Evolutionary conservation across 2,113 vertebrate species (phyloP).

Genomic region (Elachura formosa): DNA sequence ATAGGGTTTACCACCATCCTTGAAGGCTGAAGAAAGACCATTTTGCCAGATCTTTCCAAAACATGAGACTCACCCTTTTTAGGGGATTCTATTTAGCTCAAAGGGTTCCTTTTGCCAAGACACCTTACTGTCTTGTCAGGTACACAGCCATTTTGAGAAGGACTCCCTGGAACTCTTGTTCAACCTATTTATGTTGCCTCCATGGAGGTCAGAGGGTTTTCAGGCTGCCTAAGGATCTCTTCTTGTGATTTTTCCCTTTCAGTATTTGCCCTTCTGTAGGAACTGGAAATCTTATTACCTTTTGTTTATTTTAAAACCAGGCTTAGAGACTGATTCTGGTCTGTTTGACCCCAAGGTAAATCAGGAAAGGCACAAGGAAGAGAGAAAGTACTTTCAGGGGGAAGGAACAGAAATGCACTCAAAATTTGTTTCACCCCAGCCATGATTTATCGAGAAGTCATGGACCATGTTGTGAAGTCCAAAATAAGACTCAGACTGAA

Average conservation of each 20-base stretch:
- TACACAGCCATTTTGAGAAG: not conserved
- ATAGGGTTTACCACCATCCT: not conserved
- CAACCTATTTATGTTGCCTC: not conserved
- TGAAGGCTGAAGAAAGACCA: not conserved
- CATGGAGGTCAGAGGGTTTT: not conserved
- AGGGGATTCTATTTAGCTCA: not conserved
- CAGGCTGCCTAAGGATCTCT: not conserved
- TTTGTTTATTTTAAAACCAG: not conserved
- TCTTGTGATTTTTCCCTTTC: not conserved
- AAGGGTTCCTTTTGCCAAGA: not conserved
- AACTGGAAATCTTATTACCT: not conserved
- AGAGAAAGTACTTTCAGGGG: not conserved
- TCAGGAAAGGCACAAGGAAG: not conserved
- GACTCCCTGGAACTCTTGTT: not conserved
- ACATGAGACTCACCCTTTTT: not conserved
- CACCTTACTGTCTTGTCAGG: not conserved
- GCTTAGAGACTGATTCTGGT: not conserved
- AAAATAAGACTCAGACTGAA: not conserved
- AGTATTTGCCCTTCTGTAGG: not conserved
- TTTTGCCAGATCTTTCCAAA: not conserved
- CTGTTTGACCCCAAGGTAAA: not conserved
- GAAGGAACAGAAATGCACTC: not conserved
- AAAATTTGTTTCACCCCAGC: not conserved
- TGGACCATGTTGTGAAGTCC: not conserved
- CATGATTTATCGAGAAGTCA: not conserved